A percentile compares a stretch with the other conserved stretches of the same genome.
Evolutionary conservation across 92 coral and sea anemone genomes (phyloP).

Genomic region (Phenganax marumi): DNA sequence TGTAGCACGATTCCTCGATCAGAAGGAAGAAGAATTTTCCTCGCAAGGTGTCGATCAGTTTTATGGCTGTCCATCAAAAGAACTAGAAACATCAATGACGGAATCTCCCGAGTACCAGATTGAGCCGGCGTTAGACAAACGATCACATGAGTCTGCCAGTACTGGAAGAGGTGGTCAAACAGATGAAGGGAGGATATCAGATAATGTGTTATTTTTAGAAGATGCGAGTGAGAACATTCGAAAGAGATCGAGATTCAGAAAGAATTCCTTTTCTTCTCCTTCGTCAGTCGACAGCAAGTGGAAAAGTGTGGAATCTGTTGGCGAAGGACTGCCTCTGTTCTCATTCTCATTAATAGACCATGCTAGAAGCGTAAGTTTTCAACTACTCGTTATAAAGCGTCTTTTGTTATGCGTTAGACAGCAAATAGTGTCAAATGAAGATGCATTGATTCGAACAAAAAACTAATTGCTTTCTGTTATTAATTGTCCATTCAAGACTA

Average conservation of each 20-base stretch:
- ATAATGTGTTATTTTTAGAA: background rate
- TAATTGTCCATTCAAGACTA: no score
- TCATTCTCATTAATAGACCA: background rate
- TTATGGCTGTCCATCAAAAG: background rate
- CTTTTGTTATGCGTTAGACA: no score
- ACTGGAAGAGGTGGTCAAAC: background rate
- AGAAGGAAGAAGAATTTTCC: background rate
- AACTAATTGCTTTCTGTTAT: no score
- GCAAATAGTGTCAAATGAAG: no score
- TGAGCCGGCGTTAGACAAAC: no score
- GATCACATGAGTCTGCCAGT: background rate
- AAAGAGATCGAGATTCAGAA: background rate
- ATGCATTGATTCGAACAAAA: no score
- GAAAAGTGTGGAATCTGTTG: constrained; percentile 17
- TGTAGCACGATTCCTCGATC: background rate
- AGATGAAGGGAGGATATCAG: background rate
- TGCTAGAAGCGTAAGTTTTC: constrained; percentile 2
- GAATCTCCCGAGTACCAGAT: background rate
- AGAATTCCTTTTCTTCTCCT: background rate
- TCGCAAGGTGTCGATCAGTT: background rate
- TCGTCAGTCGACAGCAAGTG: constrained; percentile 16
- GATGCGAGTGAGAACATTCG: background rate
- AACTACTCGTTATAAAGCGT: no score
- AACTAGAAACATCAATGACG: background rate
- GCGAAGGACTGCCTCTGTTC: constrained; percentile 21